These are phyloP conservation scores for Tipula unca DNA, from an alignment of 2,888 invertebrate genomes.

Conservation along the genomic window DNA sequence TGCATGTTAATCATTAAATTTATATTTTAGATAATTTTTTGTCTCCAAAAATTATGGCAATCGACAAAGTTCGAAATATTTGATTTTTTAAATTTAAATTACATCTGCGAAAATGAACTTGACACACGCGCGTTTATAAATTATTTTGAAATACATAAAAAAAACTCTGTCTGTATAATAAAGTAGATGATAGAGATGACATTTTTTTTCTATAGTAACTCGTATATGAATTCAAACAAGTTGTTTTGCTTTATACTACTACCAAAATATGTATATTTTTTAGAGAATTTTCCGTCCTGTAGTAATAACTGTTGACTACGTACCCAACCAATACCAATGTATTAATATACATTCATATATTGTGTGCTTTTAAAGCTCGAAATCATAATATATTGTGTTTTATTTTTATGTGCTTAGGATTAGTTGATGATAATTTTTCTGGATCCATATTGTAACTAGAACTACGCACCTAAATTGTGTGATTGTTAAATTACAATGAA, in stretches of 20 bases:
- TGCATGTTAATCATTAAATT: background rate
- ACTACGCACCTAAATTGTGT: background rate
- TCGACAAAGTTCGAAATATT: background rate
- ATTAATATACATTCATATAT: background rate
- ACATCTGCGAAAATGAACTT: background rate
- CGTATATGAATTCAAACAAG: background rate
- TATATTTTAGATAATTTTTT: background rate
- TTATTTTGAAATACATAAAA: background rate
- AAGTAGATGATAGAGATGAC: background rate
- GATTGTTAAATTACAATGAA: background rate
- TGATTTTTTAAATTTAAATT: background rate
- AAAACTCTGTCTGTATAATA: background rate
- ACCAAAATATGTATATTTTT: background rate
- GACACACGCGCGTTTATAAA: background rate
- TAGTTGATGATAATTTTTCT: background rate
- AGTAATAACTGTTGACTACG: background rate
- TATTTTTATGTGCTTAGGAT: background rate
- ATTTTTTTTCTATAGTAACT: background rate
- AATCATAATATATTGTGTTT: background rate
- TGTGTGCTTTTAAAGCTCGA: background rate
- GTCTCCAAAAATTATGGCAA: background rate
- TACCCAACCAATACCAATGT: background rate
- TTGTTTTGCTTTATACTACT: background rate
- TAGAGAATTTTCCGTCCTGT: background rate
- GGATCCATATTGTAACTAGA: background rate